Evolutionary conservation across 2,888 invertebrate genomes (phyloP), one percentile per base, ranked within the genome.

Genomic region (Hymenopus coronatus): DNA sequence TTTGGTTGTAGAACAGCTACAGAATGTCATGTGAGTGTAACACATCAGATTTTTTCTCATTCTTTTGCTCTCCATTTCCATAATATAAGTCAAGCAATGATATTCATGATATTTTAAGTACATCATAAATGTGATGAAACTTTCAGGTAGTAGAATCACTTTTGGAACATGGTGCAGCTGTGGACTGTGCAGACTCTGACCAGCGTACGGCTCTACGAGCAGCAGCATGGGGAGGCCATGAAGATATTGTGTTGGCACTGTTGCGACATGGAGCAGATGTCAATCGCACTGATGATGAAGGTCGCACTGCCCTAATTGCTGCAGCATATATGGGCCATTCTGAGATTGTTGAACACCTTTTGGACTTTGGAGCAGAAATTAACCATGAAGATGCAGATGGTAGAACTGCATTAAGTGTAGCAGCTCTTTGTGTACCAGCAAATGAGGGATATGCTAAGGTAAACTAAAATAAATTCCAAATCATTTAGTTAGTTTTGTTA

Each of bases 291-390:
- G 99, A 99, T 93, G 96, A 97, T 54, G 98, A 98, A 92, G 98
- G 97, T 27, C 95, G 99, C 91, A 99, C 99, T 0, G 98, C 99
- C 0, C 94, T 99, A 84, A 97, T 99, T 87, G 99, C 99, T 0
- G 98, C 98, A 28, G 98, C 98, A 0, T 99, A 98, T 93, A 99
- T 98, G 98, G 98, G 98, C 0, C 98, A 98, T 93, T 96, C 96
- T n/a, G 97, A 97, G 92, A 98, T 98, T 90, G 98, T 98, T 40
- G 96, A 97, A 90, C 96, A 96, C 90, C 93, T 98, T 83, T 93
- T 98, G 15, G 97, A 97, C 91, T 96, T 96, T 90, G 97, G 97
- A 2, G 98, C 98, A 0, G 95, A 96, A 91, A 96, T 98, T 30
- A 97, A 98, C 93, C 98, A 97, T 91, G 96, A 97, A 0, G 98